Evolutionary conservation across 2,113 vertebrate genomes (phyloP).

Genomic region (Tamias sibiricus): DNA sequence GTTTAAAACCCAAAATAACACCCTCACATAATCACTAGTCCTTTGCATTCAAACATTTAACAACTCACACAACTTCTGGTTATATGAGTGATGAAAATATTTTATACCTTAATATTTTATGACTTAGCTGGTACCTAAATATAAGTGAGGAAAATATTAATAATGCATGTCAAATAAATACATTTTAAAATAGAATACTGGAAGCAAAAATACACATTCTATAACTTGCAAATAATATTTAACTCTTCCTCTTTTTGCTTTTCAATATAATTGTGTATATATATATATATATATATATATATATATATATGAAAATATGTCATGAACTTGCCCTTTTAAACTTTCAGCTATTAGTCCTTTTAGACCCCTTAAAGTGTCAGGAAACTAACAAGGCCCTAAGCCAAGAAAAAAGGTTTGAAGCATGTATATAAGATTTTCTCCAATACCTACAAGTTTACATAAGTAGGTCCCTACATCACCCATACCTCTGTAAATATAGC

Average conservation of each 20-base stretch:
- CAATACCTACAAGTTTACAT: not conserved
- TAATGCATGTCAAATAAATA: not conserved
- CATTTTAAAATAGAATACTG: not conserved
- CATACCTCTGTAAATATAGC: not conserved
- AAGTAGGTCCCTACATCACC: rapidly evolving
- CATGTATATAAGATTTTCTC: not conserved
- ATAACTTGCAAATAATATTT: not conserved
- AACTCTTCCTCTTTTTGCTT: not conserved
- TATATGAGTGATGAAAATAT: not conserved
- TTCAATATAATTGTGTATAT: not conserved
- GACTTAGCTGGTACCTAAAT: not conserved
- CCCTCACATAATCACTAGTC: not conserved
- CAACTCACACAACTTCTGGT: not conserved
- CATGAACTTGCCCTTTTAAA: not conserved
- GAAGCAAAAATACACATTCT: not conserved
- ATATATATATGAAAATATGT: not conserved
- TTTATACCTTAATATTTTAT: not conserved
- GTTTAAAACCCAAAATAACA: not conserved
- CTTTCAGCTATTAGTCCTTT: not conserved
- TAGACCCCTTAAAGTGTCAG: not conserved
- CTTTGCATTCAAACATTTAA: not conserved
- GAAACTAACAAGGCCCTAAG: not conserved
- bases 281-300: too few species aligned
- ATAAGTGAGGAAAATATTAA: not conserved
- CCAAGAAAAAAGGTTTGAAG: not conserved